Conservation (phyloP, 2,113 vertebrate species). For the human region DNA sequence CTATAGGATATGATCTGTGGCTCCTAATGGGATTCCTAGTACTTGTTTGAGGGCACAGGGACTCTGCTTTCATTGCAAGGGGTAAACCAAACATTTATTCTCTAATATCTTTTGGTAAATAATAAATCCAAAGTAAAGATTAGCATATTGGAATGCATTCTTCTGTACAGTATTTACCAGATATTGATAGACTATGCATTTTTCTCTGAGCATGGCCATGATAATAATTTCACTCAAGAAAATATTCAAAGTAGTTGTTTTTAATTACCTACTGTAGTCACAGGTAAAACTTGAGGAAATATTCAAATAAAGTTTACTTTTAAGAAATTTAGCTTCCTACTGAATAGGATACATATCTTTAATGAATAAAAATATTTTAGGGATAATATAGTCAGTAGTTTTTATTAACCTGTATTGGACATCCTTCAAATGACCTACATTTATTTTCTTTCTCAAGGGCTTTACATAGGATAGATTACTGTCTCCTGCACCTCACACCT, state of each 20-base stretch:
- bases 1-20: not conserved
- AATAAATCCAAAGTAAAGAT: not conserved
- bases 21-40: not conserved
- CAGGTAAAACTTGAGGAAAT: not conserved
- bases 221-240: constrained; percentile 15
- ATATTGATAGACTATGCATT: not conserved
- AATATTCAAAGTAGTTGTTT: not conserved
- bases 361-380: not conserved
- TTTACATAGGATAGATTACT: not conserved
- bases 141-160: not conserved
- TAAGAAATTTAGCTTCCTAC: not conserved
- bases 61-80: not conserved
- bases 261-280: not conserved
- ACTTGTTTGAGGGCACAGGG: not conserved
- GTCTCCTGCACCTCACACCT: not conserved
- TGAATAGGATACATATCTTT: not conserved
- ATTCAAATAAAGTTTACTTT: not conserved
- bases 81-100: not conserved
- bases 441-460: rapidly evolving
- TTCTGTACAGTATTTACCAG: not conserved
- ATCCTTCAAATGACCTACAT: not conserved
- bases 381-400: not conserved
- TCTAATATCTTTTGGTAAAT: not conserved
- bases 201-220: not conserved
- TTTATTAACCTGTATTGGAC: not conserved